These are phyloP conservation scores for Odontamblyopus lacepedii DNA, from an alignment of 2,797 vertebrate species.

Conservation along the genomic window DNA sequence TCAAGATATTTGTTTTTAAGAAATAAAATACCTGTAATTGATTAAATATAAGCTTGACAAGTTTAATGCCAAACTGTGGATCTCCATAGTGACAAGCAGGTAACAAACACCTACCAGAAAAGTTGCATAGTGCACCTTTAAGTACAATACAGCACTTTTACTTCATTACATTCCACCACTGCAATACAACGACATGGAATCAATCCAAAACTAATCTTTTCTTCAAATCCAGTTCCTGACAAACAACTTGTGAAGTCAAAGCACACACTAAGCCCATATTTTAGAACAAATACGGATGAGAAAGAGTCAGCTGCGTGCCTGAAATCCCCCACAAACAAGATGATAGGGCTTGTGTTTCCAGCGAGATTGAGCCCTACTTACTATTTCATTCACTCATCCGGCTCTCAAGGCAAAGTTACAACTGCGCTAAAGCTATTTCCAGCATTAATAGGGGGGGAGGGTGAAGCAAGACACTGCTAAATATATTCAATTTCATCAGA, in stretches of 20 bases:
- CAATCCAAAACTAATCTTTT: slow-evolving; percentile 52
- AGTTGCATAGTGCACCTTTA: too few relatives aligned
- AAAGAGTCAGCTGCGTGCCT: slow-evolving; percentile 29
- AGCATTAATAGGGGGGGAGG: slow-evolving; percentile 27
- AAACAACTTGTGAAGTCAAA: slow-evolving; percentile 64
- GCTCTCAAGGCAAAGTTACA: slow-evolving; percentile 41
- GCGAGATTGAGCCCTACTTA: slow-evolving; percentile 42
- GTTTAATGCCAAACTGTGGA: too few relatives aligned
- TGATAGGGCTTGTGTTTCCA: slow-evolving; percentile 47
- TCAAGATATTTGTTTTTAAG: too few relatives aligned
- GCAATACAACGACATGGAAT: slow-evolving; percentile 59
- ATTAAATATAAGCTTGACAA: too few relatives aligned
- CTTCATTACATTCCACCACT: too few relatives aligned
- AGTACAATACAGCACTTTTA: too few relatives aligned
- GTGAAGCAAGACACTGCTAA: slow-evolving; percentile 38
- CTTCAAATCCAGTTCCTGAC: slow-evolving; percentile 43
- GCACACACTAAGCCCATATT: slow-evolving; percentile 48
- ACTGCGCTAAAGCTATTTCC: slow-evolving; percentile 25
- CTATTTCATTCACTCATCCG: slow-evolving; percentile 32
- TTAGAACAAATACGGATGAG: slow-evolving; percentile 50
- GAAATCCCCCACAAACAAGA: slow-evolving; percentile 50
- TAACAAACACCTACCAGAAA: too few relatives aligned
- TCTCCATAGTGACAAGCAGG: too few relatives aligned
- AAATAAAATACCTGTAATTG: slow-evolving; percentile 18
- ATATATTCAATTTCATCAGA: slow-evolving; percentile 50